Evolutionary conservation across 2,888 invertebrate genomes (phyloP).

Genomic region (Alentia gelatinosa): DNA sequence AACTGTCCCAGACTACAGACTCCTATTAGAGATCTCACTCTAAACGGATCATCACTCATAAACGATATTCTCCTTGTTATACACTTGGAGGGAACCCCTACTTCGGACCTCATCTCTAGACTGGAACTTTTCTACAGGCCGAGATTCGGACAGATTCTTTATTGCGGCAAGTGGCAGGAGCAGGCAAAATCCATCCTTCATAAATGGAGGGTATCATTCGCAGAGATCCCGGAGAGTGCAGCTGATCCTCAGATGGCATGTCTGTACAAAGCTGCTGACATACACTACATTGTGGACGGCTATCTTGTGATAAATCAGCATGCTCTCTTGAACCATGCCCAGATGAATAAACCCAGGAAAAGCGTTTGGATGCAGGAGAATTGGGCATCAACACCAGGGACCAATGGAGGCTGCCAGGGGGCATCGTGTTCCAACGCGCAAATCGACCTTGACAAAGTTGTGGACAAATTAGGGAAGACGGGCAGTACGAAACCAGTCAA

Average conservation of each 20-base stretch:
- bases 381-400: not conserved
- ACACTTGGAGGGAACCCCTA: not conserved
- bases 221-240: not conserved
- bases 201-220: not conserved
- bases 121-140: slow-evolving; percentile 11
- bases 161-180: slow-evolving; percentile 32
- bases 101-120: not conserved
- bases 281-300: slow-evolving; percentile 42
- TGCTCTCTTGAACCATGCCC: not conserved
- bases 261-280: slow-evolving; percentile 29
- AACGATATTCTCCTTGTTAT: slow-evolving; percentile 10
- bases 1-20: not conserved
- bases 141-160: slow-evolving; percentile 8
- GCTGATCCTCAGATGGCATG: not conserved
- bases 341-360: not conserved
- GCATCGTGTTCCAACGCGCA: not conserved
- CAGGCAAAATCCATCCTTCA: not conserved
- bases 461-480: not conserved
- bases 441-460: not conserved
- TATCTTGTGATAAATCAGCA: not conserved
- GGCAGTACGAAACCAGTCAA: not conserved
- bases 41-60: slow-evolving; percentile 4
- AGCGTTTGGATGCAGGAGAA: not conserved
- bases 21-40: not conserved
- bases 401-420: not conserved